phyloP scores from a whole-genome alignment of 2,888 invertebrate species.

The Gastrophysa polygoni region DNA sequence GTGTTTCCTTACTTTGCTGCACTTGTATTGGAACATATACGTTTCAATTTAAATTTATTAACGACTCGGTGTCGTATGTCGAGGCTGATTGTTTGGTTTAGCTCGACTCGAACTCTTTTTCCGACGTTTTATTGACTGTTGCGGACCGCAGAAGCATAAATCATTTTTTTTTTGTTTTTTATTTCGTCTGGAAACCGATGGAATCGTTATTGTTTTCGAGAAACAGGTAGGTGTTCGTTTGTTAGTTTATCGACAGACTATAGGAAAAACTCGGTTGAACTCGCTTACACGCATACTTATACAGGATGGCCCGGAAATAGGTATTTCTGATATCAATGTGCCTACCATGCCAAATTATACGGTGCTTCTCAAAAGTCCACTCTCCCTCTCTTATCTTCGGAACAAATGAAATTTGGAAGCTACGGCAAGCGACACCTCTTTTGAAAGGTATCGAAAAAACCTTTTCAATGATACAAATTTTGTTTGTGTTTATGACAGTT shows the following conservation, averaged over 20 bases:
- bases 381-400: no score
- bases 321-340: no score
- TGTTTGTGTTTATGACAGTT: no score
- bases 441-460: no score
- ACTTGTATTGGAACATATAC: slow-evolving; percentile 2
- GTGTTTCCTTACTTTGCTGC: not conserved
- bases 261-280: not conserved
- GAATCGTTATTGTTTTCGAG: not conserved
- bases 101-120: not conserved
- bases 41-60: slow-evolving; percentile 16
- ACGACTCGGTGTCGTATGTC: slow-evolving; percentile 17
- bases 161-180: slow-evolving; percentile 14
- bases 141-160: slow-evolving; percentile 9
- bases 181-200: slow-evolving; percentile 12
- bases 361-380: no score
- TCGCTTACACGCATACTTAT: slow-evolving; percentile 1
- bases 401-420: no score
- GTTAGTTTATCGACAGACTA: not conserved
- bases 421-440: no score
- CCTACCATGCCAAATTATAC: no score
- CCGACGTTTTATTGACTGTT: slow-evolving; percentile 15
- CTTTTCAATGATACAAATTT: no score
- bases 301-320: no score
- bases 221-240: slow-evolving; percentile 6
- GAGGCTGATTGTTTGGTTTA: slow-evolving; percentile 12